Evolutionary conservation across 2,797 vertebrate genomes (phyloP).

Genomic region (Botia kubotai): DNA sequence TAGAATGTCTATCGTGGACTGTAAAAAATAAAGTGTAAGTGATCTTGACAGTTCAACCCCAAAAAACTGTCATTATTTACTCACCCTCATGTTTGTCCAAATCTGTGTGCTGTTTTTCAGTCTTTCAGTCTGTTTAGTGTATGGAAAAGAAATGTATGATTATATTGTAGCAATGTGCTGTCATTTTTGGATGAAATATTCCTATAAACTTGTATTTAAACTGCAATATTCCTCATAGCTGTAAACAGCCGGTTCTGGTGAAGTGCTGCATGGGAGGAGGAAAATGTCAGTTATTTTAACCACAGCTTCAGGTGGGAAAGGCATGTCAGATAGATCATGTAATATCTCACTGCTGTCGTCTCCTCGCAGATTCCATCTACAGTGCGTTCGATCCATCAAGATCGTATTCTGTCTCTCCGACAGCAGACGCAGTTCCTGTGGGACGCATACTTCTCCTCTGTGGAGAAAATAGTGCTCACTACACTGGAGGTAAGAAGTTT

Average conservation of each 20-base stretch:
- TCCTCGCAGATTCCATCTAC: slow-evolving; percentile 92
- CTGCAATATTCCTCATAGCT: background rate
- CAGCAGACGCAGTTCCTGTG: slow-evolving; percentile 99
- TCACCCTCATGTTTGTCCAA: too few species aligned
- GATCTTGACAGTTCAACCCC: too few species aligned
- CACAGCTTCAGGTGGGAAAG: background rate
- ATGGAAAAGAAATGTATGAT: too few species aligned
- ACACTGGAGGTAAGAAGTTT: slow-evolving; percentile 90
- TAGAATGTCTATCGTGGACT: too few species aligned
- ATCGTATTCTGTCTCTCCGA: slow-evolving; percentile 97
- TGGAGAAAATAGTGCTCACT: slow-evolving; percentile 98
- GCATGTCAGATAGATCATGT: background rate
- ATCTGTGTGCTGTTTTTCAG: too few species aligned
- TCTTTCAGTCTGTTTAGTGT: too few species aligned
- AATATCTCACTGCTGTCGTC: background rate
- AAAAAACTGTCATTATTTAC: too few species aligned
- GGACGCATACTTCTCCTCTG: slow-evolving; percentile 99
- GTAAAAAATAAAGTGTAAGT: too few species aligned
- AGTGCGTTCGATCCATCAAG: slow-evolving; percentile 98
- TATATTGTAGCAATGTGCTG: too few species aligned
- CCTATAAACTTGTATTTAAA: background rate
- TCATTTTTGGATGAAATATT: too few species aligned
- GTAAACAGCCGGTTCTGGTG: background rate
- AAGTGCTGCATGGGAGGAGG: background rate
- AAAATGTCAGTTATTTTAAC: background rate